Evolutionary conservation across 2,888 invertebrate species (phyloP).

Genomic region (Nemoura dubitans): DNA sequence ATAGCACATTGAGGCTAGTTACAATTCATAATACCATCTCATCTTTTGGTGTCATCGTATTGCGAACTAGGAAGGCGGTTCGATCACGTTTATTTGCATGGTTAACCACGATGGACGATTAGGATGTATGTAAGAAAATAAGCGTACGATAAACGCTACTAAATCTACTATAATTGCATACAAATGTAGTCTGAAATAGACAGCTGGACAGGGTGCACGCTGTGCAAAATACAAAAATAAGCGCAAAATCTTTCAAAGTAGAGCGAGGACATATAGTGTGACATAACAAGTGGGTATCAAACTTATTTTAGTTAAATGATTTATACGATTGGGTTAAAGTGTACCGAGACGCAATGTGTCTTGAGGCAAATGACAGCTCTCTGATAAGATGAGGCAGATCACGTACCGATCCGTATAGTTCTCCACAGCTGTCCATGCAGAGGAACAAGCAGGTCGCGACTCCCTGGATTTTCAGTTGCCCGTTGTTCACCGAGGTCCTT

Average conservation of each 20-base stretch:
- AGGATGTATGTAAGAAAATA: neutral
- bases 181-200: too few relatives aligned
- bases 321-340: neutral
- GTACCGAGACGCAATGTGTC: neutral
- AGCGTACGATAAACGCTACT: neutral
- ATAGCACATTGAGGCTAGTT: neutral
- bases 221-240: neutral
- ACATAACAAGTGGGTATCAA: neutral
- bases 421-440: slow-evolving; percentile 89
- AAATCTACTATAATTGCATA: neutral
- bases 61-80: neutral
- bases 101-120: neutral
- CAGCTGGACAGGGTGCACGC: neutral
- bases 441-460: slow-evolving; percentile 87
- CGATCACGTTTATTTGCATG: neutral
- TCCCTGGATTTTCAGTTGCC: slow-evolving; percentile 88
- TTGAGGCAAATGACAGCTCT: neutral
- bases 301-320: neutral
- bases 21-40: neutral
- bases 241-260: neutral
- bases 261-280: neutral
- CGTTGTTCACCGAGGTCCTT: slow-evolving; percentile 75
- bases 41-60: neutral
- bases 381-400: neutral
- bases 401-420: slow-evolving; percentile 89